phyloP scores from a whole-genome alignment of 2,888 invertebrate species.

The Mythimna lalbum region DNA sequence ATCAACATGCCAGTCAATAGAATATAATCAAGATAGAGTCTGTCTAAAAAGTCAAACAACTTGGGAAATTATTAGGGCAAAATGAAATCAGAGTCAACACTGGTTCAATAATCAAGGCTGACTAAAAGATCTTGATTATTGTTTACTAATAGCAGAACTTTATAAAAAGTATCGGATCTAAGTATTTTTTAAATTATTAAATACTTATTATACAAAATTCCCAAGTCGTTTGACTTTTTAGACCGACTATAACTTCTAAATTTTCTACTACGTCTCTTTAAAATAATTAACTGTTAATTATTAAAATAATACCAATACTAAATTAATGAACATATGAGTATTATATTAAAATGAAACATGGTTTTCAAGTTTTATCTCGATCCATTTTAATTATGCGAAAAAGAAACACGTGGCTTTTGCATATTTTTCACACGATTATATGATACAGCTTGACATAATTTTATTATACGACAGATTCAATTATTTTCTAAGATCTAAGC shows the following conservation, averaged over 20 bases:
- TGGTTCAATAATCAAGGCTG: no score
- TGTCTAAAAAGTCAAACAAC: no score
- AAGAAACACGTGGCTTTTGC: background rate
- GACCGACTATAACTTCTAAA: background rate
- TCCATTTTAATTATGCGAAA: conserved; percentile 2
- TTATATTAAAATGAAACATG: background rate
- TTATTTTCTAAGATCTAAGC: background rate
- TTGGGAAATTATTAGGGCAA: no score
- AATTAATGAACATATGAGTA: background rate
- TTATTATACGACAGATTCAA: background rate
- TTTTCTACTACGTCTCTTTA: conserved; percentile 1
- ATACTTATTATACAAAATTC: no score
- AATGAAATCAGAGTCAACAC: no score
- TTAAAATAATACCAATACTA: conserved; percentile 2
- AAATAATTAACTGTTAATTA: background rate
- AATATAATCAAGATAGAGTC: background rate
- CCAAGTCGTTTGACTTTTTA: no score
- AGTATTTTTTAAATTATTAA: no score
- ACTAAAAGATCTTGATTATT: no score
- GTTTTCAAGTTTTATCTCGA: background rate
- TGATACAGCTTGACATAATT: background rate
- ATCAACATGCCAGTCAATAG: no score
- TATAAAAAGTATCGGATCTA: no score
- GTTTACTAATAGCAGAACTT: no score
- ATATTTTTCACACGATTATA: background rate